A percentile compares a stretch with the other conserved stretches of the same genome.
Conservation (phyloP, 2,797 vertebrate species). For the Lithobates sylvaticus region DNA sequence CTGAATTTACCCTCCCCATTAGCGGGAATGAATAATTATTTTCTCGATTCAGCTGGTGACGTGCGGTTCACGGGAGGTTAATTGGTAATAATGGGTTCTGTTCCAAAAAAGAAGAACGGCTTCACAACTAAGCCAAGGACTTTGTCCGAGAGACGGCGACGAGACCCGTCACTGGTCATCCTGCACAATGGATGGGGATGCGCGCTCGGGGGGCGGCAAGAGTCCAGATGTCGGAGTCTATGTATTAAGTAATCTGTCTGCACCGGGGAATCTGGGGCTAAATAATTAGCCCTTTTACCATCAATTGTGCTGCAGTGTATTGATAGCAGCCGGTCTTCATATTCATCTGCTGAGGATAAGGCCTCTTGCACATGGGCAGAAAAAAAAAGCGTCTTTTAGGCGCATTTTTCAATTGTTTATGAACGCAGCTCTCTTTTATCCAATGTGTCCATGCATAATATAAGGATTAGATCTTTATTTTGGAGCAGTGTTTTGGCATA, state of each 20-base stretch:
- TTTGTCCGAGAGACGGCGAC: slow-evolving; percentile 41
- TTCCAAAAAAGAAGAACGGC: slow-evolving; percentile 60
- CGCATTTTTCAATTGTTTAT: too few relatives aligned
- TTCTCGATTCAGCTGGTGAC: slow-evolving; percentile 62
- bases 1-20: slow-evolving; percentile 63
- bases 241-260: slow-evolving; percentile 46
- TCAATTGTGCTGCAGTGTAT: slow-evolving; percentile 3
- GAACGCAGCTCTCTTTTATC: too few relatives aligned
- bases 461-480: too few relatives aligned
- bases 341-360: neutral
- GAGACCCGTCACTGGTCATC: slow-evolving; percentile 25
- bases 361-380: too few relatives aligned
- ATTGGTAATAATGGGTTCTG: slow-evolving; percentile 64
- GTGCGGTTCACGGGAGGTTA: slow-evolving; percentile 62
- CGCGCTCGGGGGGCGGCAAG: slow-evolving; percentile 28
- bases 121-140: slow-evolving; percentile 61
- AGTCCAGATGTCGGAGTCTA: slow-evolving; percentile 36
- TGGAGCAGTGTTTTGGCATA: too few relatives aligned
- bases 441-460: too few relatives aligned
- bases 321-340: slow-evolving; percentile 11
- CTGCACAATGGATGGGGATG: slow-evolving; percentile 25
- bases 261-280: slow-evolving; percentile 1
- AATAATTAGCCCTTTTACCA: slow-evolving; percentile 38
- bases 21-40: slow-evolving; percentile 64
- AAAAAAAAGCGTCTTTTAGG: too few relatives aligned